Conservation (phyloP, 2,113 vertebrate species). For the Propithecus coquereli region DNA sequence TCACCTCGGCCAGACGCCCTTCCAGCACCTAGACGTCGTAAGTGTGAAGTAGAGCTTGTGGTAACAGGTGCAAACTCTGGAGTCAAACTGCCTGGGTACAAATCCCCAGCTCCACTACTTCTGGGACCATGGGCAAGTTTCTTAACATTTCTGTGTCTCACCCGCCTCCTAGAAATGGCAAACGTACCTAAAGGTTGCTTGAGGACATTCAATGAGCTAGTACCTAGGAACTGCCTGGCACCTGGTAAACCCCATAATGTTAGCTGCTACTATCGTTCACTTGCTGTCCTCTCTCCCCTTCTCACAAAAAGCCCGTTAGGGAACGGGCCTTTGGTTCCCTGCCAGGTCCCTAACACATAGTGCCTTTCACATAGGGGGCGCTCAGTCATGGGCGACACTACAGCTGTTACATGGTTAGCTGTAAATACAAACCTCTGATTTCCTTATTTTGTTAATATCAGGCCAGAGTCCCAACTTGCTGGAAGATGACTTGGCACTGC, state of each 20-base stretch:
- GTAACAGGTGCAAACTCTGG: too few relatives aligned
- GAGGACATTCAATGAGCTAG: not conserved
- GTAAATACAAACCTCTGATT: slow-evolving; percentile 51
- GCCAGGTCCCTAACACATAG: rapidly evolving
- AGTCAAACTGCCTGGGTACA: not conserved
- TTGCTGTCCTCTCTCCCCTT: rapidly evolving
- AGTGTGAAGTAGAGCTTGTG: rapidly evolving
- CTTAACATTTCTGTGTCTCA: not conserved
- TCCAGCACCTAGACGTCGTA: rapidly evolving
- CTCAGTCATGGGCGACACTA: rapidly evolving
- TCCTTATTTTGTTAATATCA: not conserved
- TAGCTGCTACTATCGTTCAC: rapidly evolving
- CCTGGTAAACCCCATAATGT: rapidly evolving
- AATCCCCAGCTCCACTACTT: not conserved
- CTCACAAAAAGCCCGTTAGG: rapidly evolving
- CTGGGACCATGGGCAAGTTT: rapidly evolving
- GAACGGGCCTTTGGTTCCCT: rapidly evolving
- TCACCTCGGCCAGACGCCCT: not conserved
- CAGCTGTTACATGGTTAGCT: rapidly evolving
- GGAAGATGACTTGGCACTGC: not conserved
- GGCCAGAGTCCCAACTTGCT: slow-evolving; percentile 20
- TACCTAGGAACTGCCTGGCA: not conserved
- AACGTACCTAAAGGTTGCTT: not conserved
- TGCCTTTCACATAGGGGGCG: rapidly evolving
- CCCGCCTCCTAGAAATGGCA: not conserved